Evolutionary conservation across 1,140 invertebrate genomes (phyloP).

Genomic region (Cyrtorhinus lividipennis): DNA sequence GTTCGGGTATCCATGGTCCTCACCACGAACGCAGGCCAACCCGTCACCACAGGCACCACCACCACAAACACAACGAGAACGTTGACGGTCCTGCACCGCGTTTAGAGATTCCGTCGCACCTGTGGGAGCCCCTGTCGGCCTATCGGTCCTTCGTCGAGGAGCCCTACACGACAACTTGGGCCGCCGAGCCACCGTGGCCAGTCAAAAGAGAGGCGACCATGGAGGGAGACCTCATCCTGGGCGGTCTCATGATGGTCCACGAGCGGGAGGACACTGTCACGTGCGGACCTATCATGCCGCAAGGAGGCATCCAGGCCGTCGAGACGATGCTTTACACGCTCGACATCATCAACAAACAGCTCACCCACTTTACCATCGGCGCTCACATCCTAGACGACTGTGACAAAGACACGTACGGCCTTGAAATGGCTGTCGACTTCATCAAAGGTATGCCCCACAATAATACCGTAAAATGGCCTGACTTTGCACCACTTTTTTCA

Average conservation of each 20-base stretch:
- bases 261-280: conserved; percentile 68
- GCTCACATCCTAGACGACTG: conserved; percentile 88
- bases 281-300: conserved; percentile 87
- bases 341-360: conserved; percentile 58
- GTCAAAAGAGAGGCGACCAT: conserved; percentile 66
- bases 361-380: conserved; percentile 51
- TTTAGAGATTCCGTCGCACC: not conserved
- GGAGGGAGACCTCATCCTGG: conserved; percentile 68
- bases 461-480: not conserved
- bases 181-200: conserved; percentile 45
- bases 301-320: conserved; percentile 78
- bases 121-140: not conserved
- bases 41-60: conserved; percentile 11
- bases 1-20: not conserved
- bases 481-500: not conserved
- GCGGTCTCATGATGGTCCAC: conserved; percentile 92
- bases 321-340: conserved; percentile 87
- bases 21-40: conserved; percentile 4
- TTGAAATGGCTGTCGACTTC: conserved; percentile 93
- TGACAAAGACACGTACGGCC: conserved; percentile 89
- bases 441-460: conserved; percentile 65
- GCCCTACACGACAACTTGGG: not conserved
- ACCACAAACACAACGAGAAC: conserved; percentile 13
- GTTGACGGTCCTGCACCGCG: conserved; percentile 10
- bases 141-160: not conserved